Evolutionary conservation across 1,140 invertebrate genomes (phyloP).

Genomic region (Andrena cerasifolii): DNA sequence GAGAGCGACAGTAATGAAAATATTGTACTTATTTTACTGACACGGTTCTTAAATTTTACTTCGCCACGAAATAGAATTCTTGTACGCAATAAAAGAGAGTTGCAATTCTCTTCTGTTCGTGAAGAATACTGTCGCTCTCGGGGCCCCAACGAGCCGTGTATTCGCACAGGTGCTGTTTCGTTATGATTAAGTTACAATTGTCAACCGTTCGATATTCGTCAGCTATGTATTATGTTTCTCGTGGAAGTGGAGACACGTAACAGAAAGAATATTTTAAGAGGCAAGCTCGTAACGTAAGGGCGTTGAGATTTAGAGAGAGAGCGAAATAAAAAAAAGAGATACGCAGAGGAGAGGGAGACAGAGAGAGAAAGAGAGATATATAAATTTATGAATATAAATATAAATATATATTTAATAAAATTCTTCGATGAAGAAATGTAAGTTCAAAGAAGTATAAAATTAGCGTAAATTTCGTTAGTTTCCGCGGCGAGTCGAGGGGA

Average conservation of each 20-base stretch:
- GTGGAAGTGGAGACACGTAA: slow-evolving; percentile 18
- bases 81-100: no score
- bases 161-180: slow-evolving; percentile 16
- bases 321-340: slow-evolving; percentile 36
- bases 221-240: slow-evolving; percentile 47
- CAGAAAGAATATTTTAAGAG: slow-evolving; percentile 56
- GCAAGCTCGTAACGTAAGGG: slow-evolving; percentile 53
- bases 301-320: slow-evolving; percentile 9
- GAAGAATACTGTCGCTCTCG: background rate
- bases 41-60: background rate
- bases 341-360: no score
- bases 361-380: slow-evolving; percentile 39
- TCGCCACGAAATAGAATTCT: no score
- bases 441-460: slow-evolving; percentile 59
- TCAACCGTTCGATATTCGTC: background rate
- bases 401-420: slow-evolving; percentile 59
- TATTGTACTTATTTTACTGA: background rate
- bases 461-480: slow-evolving; percentile 56
- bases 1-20: background rate
- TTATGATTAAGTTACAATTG: background rate
- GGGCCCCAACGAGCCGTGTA: background rate
- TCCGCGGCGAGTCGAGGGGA: slow-evolving; percentile 14
- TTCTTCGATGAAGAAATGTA: slow-evolving; percentile 39
- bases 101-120: background rate
- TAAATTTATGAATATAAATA: slow-evolving; percentile 33